Base-by-base conservation (phyloP, 2,113 vertebrate genomes). In the Eudorcas thomsonii region DNA sequence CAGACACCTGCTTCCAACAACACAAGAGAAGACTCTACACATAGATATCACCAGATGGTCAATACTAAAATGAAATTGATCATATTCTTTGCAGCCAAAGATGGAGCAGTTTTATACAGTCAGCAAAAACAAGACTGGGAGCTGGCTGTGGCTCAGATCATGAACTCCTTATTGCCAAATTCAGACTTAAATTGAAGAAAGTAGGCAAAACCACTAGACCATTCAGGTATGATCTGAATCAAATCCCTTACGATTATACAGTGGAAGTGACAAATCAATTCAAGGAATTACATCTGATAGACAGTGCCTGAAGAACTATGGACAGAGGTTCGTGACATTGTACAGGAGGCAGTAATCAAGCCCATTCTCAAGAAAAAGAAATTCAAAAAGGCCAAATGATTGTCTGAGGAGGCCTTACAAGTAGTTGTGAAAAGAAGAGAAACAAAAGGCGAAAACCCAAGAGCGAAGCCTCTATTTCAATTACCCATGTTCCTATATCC, bases 1-100 rank as follows among this genome's bases (percentile, higher is more conserved):
- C 15, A 67, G n/a, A 67, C 15, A 67, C 33, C 33, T 7, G 3
- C 33, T 67, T 67, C 33, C 33, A n/a, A 67, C 33, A 67, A n/a
- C 33, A 67, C 7, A 67, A 67, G 33, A 64, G 33, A 67, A 67
- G 62, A 67, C 33, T 67, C 4, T 67, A n/a, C 16, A 19, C 7
- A 67, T 67, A 2, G 16, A 67, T 9, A 19, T n/a, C 33, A 67
- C 33, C 33, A 67, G 16, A n/a, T 67, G 33, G 62, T 19, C 62
- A 67, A n/a, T 2, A n/a, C 16, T 0, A 0, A 67, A 67, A 67
- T n/a, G 7, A n/a, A 16, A 19, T n/a, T n/a, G 62, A 67, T 19
- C 5, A 67, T n/a, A n/a, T 67, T 67, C 15, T 19, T n/a, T 67
- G 7, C 2, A 67, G 62, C 33, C 62, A 67, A n/a, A 67, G 16